Conservation (phyloP, 2,888 invertebrate species). For the Clunio marinus region DNA sequence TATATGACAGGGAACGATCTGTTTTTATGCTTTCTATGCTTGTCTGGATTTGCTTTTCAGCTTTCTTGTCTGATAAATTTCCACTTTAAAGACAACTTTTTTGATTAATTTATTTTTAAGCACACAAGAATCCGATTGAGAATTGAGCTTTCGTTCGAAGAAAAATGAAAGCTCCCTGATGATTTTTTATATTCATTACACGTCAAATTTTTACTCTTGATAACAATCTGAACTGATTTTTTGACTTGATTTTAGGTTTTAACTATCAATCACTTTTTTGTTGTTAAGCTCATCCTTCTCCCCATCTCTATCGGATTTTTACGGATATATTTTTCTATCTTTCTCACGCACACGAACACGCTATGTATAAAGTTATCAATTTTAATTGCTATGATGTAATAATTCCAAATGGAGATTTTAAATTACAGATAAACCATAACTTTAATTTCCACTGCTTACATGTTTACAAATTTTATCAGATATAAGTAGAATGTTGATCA, state of each 20-base stretch:
- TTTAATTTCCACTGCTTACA: neutral
- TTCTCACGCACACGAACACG: constrained; percentile 21
- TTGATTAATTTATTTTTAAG: constrained; percentile 5
- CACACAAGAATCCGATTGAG: neutral
- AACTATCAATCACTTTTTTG: neutral
- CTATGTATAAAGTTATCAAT: constrained; percentile 29
- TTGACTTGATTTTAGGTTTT: neutral
- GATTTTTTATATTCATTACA: neutral
- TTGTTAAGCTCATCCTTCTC: neutral
- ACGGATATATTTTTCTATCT: neutral
- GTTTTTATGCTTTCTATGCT: neutral
- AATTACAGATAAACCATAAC: constrained; percentile 21
- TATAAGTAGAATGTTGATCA: too few species aligned
- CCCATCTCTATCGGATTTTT: neutral
- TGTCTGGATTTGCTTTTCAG: neutral
- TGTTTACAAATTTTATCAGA: neutral
- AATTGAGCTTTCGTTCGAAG: too few species aligned
- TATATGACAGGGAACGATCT: constrained; percentile 29
- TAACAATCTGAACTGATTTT: neutral
- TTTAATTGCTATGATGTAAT: constrained; percentile 36
- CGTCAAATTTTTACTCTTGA: neutral
- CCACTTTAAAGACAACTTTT: neutral
- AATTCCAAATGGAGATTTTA: constrained; percentile 19
- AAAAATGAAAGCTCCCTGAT: neutral
- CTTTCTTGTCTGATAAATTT: neutral